phyloP scores from a whole-genome alignment of 2,113 vertebrate species.

The Salvelinus sp. region DNA sequence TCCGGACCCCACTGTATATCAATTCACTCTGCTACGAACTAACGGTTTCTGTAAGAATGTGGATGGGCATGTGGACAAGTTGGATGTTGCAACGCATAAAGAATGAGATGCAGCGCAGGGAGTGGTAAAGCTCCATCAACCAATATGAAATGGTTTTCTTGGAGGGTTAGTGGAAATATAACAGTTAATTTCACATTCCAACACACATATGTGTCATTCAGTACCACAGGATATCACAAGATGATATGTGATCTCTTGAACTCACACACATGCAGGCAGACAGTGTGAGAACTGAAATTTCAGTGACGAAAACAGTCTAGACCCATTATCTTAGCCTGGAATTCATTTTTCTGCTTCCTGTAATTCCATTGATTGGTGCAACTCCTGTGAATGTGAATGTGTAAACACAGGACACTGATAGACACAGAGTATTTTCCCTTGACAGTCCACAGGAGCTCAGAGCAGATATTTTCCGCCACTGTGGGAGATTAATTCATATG shows the following conservation, averaged over 20 bases:
- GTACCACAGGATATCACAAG: neutral
- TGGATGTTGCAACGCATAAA: neutral
- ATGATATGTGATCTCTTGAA: neutral
- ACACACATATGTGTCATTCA: neutral
- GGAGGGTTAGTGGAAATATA: neutral
- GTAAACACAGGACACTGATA: conserved; percentile 14
- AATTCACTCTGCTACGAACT: no score
- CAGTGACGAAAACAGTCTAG: neutral
- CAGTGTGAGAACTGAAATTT: neutral
- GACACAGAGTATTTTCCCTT: neutral
- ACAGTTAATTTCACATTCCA: neutral
- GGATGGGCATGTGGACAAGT: neutral
- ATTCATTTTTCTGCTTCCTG: neutral
- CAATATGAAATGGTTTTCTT: neutral
- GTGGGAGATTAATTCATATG: neutral
- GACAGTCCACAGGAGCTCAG: conserved; percentile 16
- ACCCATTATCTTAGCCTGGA: conserved; percentile 8
- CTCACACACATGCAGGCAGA: neutral
- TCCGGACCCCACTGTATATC: no score
- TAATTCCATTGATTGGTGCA: conserved; percentile 1
- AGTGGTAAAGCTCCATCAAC: neutral
- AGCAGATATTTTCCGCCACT: neutral
- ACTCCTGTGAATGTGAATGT: neutral
- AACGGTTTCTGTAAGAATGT: neutral
- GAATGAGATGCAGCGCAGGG: neutral